A percentile compares a stretch with the other conserved stretches of the same genome.
Evolutionary conservation across 2,888 invertebrate genomes (phyloP).

Genomic region (Therioaphis trifolii): DNA sequence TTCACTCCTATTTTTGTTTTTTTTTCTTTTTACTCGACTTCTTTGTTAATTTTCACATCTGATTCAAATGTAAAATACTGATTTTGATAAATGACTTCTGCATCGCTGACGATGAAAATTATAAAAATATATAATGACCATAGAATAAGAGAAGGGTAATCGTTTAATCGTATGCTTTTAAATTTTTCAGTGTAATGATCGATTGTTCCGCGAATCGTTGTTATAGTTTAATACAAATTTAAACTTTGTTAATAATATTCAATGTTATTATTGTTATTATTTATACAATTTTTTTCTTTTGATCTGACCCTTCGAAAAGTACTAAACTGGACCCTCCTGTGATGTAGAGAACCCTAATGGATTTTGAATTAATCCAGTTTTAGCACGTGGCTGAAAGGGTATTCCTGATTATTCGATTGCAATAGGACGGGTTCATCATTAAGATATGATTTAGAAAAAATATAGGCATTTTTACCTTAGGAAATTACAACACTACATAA

Average conservation of each 20-base stretch:
- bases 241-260: conserved; percentile 28
- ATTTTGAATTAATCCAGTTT: conserved; percentile 58
- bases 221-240: conserved; percentile 58
- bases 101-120: conserved; percentile 40
- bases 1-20: conserved; percentile 21
- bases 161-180: conserved; percentile 51
- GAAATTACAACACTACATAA: too few species aligned
- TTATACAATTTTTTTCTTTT: conserved; percentile 50
- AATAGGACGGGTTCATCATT: neutral
- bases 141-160: conserved; percentile 30
- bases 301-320: conserved; percentile 52
- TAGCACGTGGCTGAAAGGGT: conserved; percentile 54
- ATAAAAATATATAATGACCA: neutral
- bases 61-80: conserved; percentile 57
- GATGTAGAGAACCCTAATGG: conserved; percentile 41
- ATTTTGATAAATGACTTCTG: conserved; percentile 61
- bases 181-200: conserved; percentile 31
- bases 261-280: conserved; percentile 40
- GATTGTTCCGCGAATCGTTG: conserved; percentile 43
- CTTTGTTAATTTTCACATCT: conserved; percentile 54
- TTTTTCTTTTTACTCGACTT: conserved; percentile 19
- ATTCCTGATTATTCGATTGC: conserved; percentile 33
- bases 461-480: neutral
- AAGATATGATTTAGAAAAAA: conserved; percentile 10
- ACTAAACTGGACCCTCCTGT: conserved; percentile 53